Percentiles rank a stretch among this genome's conserved stretches.
Evolutionary conservation across 2,113 vertebrate genomes (phyloP).

Genomic region (Chascanopsetta lugubris): DNA sequence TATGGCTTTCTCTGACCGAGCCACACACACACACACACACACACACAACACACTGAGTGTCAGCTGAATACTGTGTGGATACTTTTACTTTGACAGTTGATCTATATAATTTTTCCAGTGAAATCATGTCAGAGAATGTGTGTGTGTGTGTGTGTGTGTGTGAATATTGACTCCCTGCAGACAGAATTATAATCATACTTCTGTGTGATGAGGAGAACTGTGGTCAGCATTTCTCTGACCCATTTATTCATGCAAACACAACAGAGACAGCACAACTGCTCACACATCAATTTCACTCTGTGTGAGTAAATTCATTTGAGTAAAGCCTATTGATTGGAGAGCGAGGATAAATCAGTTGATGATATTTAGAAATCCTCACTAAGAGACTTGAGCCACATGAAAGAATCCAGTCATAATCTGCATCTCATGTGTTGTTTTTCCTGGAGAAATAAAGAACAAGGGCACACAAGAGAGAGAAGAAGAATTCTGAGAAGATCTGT

Average conservation of each 20-base stretch:
- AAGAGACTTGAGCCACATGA: constrained; percentile 83
- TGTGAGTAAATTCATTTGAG: constrained; percentile 33
- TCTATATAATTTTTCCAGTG: too few species aligned
- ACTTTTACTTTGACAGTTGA: too few species aligned
- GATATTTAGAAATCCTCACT: constrained; percentile 93
- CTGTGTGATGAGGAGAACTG: too few species aligned
- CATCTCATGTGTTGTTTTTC: constrained; percentile 86
- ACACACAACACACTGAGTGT: constrained; percentile 57
- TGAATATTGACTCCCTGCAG: too few species aligned
- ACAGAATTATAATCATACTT: too few species aligned
- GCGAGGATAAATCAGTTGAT: constrained; percentile 88
- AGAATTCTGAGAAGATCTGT: not conserved
- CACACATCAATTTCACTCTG: not conserved
- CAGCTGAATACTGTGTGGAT: not conserved
- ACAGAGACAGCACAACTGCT: too few species aligned
- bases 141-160: not conserved
- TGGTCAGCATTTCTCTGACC: too few species aligned
- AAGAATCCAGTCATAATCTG: constrained; percentile 82
- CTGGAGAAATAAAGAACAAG: constrained; percentile 14
- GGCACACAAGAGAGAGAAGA: not conserved
- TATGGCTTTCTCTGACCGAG: constrained; percentile 18
- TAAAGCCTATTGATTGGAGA: constrained; percentile 85
- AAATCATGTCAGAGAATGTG: too few species aligned
- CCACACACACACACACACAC: constrained; percentile 55
- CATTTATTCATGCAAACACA: too few species aligned